A percentile compares a stretch with the other conserved stretches of the same genome.
These are phyloP conservation scores for Leguminivora glycinivorella DNA, from an alignment of 1,140 invertebrate genomes.

Conservation along the genomic window DNA sequence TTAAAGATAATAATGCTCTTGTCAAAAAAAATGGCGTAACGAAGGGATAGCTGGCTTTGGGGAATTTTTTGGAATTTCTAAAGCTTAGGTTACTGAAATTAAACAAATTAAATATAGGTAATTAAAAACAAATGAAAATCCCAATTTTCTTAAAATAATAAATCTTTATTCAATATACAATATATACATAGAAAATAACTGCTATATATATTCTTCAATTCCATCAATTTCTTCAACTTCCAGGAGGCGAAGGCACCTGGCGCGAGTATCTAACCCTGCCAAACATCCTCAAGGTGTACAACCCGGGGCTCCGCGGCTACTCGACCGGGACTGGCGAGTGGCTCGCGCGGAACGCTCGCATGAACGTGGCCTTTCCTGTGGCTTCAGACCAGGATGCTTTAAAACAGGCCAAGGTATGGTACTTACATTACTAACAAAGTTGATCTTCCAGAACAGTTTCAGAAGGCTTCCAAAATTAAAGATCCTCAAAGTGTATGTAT, in stretches of 20 bases:
- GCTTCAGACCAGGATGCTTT: conserved; percentile 86
- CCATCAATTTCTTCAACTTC: conserved; percentile 33
- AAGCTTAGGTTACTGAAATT: no score
- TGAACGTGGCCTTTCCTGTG: conserved; percentile 86
- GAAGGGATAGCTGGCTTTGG: no score
- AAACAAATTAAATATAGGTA: no score
- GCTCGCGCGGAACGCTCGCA: conserved; percentile 81
- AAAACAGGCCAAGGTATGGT: conserved; percentile 80
- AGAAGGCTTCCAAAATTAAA: conserved; percentile 86
- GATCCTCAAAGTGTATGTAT: conserved; percentile 86
- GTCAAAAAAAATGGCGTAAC: no score
- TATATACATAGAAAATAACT: no score
- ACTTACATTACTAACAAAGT: conserved; percentile 32
- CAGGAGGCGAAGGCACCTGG: conserved; percentile 85
- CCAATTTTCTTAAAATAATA: no score
- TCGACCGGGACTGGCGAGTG: conserved; percentile 86
- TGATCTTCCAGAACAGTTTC: conserved; percentile 78
- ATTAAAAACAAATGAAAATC: no score
- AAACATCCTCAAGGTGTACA: conserved; percentile 87
- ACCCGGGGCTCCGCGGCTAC: conserved; percentile 83
- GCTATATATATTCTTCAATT: no score
- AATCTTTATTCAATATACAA: no score
- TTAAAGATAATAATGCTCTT: no score
- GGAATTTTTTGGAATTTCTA: no score
- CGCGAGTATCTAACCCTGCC: conserved; percentile 84